Conservation (phyloP, 2,797 vertebrate species). For the Rhodeus uyekii region DNA sequence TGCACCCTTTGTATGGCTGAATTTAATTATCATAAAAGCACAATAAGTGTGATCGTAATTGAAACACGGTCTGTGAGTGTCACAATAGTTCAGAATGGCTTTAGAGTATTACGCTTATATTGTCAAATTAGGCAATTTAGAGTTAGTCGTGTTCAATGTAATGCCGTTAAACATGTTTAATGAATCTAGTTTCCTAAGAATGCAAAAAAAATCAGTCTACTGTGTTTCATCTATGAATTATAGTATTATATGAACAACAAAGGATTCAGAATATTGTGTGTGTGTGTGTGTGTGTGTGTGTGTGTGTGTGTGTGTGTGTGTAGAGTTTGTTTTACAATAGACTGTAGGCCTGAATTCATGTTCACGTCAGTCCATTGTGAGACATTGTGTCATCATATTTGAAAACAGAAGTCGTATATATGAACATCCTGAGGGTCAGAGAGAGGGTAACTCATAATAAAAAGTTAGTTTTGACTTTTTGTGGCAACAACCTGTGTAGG, state of each 20-base stretch:
- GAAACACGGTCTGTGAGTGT: constrained; percentile 1
- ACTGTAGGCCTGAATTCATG: neutral
- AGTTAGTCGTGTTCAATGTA: neutral
- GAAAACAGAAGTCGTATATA: neutral
- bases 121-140: neutral
- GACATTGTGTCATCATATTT: neutral
- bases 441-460: neutral
- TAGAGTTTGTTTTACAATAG: too few relatives aligned
- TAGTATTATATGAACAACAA: too few relatives aligned
- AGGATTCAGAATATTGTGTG: too few relatives aligned
- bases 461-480: neutral
- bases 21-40: constrained; percentile 3
- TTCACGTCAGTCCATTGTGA: neutral
- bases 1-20: neutral
- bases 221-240: too few relatives aligned
- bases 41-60: constrained; percentile 8
- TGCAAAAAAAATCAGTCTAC: neutral
- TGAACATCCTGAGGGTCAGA: neutral
- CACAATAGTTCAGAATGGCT: neutral
- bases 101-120: neutral
- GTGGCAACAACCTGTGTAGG: neutral
- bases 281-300: too few relatives aligned
- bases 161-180: neutral
- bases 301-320: too few relatives aligned
- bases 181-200: neutral